These are phyloP conservation scores for Echinarachnius parma DNA, from an alignment of 53 echinoderm and acorn worm genomes.

Conservation along the genomic window DNA sequence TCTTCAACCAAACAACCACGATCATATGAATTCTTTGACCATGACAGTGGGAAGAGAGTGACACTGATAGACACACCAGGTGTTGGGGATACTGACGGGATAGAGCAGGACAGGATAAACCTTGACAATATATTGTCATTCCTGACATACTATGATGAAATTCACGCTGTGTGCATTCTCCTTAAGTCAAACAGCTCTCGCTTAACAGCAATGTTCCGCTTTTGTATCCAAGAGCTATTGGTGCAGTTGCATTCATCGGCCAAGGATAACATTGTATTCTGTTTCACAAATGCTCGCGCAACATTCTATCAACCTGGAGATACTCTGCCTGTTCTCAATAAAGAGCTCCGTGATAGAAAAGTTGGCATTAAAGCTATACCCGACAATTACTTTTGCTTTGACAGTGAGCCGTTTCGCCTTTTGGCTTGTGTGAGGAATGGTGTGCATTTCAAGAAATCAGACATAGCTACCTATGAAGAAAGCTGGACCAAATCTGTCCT, in stretches of 20 bases:
- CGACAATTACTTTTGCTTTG: constrained; percentile 31
- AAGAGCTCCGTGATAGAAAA: constrained; percentile 12
- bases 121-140: no score
- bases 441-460: neutral
- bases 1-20: no score
- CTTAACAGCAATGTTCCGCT: constrained; percentile 28
- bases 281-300: constrained; percentile 29
- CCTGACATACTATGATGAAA: constrained; percentile 24
- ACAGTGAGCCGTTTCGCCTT: constrained; percentile 32
- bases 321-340: constrained; percentile 30
- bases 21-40: no score
- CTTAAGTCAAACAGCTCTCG: constrained; percentile 32
- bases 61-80: no score
- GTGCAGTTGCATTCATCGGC: constrained; percentile 24
- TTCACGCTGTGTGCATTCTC: constrained; percentile 35
- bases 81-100: no score
- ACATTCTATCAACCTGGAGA: constrained; percentile 36
- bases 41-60: no score
- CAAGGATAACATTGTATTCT: constrained; percentile 39
- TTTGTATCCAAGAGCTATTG: constrained; percentile 29
- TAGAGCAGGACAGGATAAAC: no score
- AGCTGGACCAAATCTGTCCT: no score
- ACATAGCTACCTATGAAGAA: no score
- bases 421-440: constrained; percentile 24
- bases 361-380: constrained; percentile 17